phyloP scores from a whole-genome alignment of 2,797 vertebrate genomes.

The Poeciliopsis turneri region DNA sequence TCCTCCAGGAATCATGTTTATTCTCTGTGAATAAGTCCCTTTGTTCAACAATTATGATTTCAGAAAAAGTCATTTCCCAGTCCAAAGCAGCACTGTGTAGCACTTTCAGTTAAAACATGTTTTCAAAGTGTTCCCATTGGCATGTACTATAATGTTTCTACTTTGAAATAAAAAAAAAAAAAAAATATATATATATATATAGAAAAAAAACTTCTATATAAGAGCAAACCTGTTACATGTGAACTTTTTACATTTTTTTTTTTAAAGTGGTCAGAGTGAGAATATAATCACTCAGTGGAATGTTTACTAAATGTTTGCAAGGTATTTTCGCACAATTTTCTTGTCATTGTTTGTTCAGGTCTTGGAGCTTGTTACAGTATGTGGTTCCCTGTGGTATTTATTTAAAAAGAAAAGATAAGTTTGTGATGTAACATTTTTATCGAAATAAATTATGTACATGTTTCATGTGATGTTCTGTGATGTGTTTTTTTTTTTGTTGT shows the following conservation, averaged over 20 bases:
- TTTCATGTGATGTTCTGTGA: conserved; percentile 37
- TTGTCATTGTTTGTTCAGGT: conserved; percentile 67
- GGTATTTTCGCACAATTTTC: conserved; percentile 72
- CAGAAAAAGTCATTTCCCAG: conserved; percentile 8
- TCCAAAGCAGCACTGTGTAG: conserved; percentile 42
- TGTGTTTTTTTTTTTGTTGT: conserved; percentile 18
- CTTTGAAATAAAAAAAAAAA: conserved; percentile 5
- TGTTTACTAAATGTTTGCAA: conserved; percentile 79
- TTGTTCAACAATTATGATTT: background rate
- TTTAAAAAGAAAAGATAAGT: conserved; percentile 51
- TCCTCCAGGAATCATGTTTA: background rate
- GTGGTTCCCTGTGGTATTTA: conserved; percentile 79
- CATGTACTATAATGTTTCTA: conserved; percentile 40
- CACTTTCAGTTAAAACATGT: conserved; percentile 44
- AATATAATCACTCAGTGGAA: conserved; percentile 63
- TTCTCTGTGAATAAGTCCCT: conserved; percentile 11
- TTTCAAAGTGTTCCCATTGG: conserved; percentile 16
- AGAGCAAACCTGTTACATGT: conserved; percentile 43
- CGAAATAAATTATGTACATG: conserved; percentile 79
- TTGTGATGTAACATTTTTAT: conserved; percentile 70
- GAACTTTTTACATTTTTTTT: conserved; percentile 24
- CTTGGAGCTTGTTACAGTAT: conserved; percentile 61
- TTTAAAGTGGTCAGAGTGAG: conserved; percentile 40
- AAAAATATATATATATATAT: background rate
- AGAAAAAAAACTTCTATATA: conserved; percentile 27